phyloP scores from a whole-genome alignment of 35 echinoderm and acorn worm species.

The Stichopus chloronotus region DNA sequence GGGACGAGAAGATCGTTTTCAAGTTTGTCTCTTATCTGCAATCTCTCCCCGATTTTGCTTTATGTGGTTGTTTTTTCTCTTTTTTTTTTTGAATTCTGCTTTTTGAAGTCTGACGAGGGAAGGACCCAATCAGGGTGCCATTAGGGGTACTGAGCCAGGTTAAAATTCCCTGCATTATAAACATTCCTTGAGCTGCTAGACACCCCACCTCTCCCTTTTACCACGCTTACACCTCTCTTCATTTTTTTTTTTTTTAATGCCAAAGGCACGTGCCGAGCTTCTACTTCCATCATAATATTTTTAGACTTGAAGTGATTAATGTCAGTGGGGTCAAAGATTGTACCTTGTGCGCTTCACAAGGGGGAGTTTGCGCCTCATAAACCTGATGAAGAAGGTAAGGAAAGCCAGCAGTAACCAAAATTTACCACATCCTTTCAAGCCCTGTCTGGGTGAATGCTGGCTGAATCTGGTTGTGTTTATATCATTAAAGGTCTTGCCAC shows the following conservation, averaged over 20 bases:
- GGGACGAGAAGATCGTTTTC: neutral
- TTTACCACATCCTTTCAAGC: slow-evolving; percentile 42
- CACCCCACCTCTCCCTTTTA: slow-evolving; percentile 23
- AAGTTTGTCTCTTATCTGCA: neutral
- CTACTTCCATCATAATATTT: slow-evolving; percentile 50
- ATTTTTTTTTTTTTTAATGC: slow-evolving; percentile 8
- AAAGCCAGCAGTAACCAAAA: neutral
- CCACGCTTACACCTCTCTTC: neutral
- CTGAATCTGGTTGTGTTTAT: slow-evolving; percentile 28
- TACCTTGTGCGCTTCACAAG: slow-evolving; percentile 27
- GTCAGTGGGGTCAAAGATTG: slow-evolving; percentile 34
- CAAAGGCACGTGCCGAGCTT: slow-evolving; percentile 31
- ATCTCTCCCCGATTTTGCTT: neutral
- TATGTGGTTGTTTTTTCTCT: neutral
- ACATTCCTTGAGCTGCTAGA: slow-evolving; percentile 35
- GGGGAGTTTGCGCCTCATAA: slow-evolving; percentile 47
- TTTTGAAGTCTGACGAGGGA: neutral
- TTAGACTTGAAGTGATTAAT: slow-evolving; percentile 44
- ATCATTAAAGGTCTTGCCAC: slow-evolving; percentile 27
- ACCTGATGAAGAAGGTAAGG: neutral
- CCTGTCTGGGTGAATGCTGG: slow-evolving; percentile 15
- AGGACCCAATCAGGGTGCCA: slow-evolving; percentile 50
- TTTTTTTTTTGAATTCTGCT: neutral
- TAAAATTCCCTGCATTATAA: slow-evolving; percentile 47
- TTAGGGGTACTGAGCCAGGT: slow-evolving; percentile 17